Percentiles rank a stretch among this genome's conserved stretches.
Conservation (phyloP, 2,113 vertebrate genomes). For the Austrofundulus limnaeus region DNA sequence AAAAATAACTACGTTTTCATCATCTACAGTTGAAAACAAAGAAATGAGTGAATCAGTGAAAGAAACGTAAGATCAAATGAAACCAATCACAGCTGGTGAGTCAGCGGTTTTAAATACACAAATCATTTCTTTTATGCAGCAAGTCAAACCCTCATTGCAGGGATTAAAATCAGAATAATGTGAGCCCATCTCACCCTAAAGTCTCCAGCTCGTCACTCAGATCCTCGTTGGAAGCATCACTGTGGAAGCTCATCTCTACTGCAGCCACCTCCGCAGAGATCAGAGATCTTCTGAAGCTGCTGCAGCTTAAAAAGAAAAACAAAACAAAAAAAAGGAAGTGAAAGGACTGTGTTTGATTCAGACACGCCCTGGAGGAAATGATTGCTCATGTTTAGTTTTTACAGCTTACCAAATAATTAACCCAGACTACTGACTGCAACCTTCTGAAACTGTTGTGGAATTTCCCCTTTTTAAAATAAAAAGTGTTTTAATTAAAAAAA, state of each 20-base stretch:
- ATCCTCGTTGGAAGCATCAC: conserved; percentile 43
- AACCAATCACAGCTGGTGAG: too few species aligned
- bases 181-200: conserved; percentile 42
- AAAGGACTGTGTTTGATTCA: neutral
- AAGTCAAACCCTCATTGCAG: neutral
- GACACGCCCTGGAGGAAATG: conserved; percentile 26
- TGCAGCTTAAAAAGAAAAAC: neutral
- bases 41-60: too few species aligned
- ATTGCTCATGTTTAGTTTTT: neutral
- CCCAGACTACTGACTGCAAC: neutral
- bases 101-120: neutral
- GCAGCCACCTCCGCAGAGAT: neutral
- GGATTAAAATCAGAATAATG: too few species aligned
- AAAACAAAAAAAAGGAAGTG: too few species aligned
- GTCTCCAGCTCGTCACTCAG: conserved; percentile 68
- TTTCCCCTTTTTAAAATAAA: too few species aligned
- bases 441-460: too few species aligned
- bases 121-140: neutral
- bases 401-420: neutral
- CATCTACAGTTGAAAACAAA: too few species aligned
- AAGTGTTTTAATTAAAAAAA: too few species aligned
- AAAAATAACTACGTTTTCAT: too few species aligned
- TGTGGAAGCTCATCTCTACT: conserved; percentile 61
- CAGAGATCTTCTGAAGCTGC: neutral
- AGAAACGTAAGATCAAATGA: too few species aligned